phyloP scores from a whole-genome alignment of 2,797 vertebrate species.

The Micromesistius poutassou region DNA sequence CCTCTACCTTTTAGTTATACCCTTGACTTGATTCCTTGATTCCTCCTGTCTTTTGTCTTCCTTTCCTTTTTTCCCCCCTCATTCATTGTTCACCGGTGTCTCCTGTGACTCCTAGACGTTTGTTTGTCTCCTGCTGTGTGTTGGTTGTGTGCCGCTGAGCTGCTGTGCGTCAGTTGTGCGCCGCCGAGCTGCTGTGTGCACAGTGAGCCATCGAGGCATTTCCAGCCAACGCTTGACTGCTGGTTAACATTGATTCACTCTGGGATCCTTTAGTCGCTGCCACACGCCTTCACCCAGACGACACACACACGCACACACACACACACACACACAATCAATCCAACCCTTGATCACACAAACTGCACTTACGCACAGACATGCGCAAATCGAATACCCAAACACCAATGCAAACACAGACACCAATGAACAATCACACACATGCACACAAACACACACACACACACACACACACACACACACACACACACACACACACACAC shows the following conservation, averaged over 20 bases:
- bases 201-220: not conserved
- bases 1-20: not conserved
- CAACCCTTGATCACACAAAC: no score
- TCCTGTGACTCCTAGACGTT: not conserved
- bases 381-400: no score
- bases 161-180: not conserved
- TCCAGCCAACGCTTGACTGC: not conserved
- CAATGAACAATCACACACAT: no score
- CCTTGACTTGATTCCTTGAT: not conserved
- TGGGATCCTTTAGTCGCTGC: not conserved
- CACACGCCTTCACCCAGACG: not conserved
- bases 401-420: no score
- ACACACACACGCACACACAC: not conserved
- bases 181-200: no score
- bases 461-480: conserved; percentile 1
- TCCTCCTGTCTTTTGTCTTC: not conserved
- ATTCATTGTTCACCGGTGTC: not conserved
- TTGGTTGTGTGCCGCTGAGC: not conserved
- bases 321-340: no score
- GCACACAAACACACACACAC: not conserved
- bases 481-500: not conserved
- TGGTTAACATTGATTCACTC: not conserved
- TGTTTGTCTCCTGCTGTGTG: not conserved
- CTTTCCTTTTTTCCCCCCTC: no score
- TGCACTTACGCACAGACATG: not conserved